These are phyloP conservation scores for Clytia hemisphaerica DNA, from an alignment of 30 jellyfish, hydroid and myxozoan genomes.

Conservation along the genomic window DNA sequence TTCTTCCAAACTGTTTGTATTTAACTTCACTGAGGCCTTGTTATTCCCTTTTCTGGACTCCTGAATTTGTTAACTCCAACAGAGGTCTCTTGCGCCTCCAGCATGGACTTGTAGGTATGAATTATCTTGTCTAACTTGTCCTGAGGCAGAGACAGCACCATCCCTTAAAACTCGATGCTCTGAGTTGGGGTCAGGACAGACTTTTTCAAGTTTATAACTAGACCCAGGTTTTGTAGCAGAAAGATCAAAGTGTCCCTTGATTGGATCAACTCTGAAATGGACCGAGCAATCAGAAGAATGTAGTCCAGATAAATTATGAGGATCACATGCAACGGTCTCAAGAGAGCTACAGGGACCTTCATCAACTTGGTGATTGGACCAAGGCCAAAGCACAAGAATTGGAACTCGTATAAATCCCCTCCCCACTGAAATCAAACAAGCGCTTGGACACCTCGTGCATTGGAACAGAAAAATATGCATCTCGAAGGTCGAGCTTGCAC, in stretches of 20 bases:
- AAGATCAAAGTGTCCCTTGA: no score
- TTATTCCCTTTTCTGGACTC: background rate
- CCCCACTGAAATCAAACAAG: background rate
- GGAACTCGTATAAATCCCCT: conserved; percentile 6
- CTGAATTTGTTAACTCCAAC: conserved; percentile 9
- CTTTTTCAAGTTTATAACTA: conserved; percentile 12
- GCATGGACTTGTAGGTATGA: background rate
- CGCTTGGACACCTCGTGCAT: background rate
- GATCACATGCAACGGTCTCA: background rate
- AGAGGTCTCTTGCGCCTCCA: background rate
- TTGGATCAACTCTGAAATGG: no score
- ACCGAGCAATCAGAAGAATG: conserved; percentile 5
- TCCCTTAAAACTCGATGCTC: conserved; percentile 30
- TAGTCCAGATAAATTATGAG: background rate
- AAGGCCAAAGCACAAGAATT: no score
- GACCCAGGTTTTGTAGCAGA: conserved; percentile 25
- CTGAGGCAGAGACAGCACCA: conserved; percentile 22
- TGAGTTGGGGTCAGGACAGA: conserved; percentile 28
- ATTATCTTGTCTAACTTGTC: conserved; percentile 3
- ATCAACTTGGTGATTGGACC: no score
- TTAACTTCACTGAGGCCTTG: background rate
- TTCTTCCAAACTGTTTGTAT: conserved; percentile 3
- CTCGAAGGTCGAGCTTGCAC: background rate
- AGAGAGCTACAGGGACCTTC: no score
- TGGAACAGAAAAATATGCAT: background rate